Conservation (phyloP, 2,113 vertebrate genomes). For the Atractosteus spatula region DNA sequence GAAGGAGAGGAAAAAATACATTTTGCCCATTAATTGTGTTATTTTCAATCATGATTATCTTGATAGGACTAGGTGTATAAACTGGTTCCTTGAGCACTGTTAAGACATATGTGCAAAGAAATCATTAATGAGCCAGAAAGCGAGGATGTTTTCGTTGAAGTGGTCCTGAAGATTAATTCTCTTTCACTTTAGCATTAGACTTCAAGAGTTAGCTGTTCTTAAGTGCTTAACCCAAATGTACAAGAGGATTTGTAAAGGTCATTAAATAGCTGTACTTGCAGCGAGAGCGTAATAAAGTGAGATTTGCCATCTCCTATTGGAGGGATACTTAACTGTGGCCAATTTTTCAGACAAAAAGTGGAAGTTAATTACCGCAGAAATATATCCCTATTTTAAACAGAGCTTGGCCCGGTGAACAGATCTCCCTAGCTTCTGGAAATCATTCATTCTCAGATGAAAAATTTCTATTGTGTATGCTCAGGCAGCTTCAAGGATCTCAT, state of each 20-base stretch:
- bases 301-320: slow-evolving; percentile 23
- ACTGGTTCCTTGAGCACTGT: slow-evolving; percentile 16
- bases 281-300: slow-evolving; percentile 52
- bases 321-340: not conserved
- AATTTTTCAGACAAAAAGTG: not conserved
- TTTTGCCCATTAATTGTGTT: too few relatives aligned
- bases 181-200: slow-evolving; percentile 50
- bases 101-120: slow-evolving; percentile 17
- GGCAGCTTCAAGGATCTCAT: not conserved
- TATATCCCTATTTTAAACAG: slow-evolving; percentile 4
- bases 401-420: not conserved
- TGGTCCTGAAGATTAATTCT: slow-evolving; percentile 45
- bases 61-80: not conserved
- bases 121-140: slow-evolving; percentile 18
- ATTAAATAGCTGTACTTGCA: slow-evolving; percentile 47
- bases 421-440: too few relatives aligned
- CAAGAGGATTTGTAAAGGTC: slow-evolving; percentile 56
- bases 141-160: slow-evolving; percentile 23
- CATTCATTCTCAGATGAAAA: too few relatives aligned
- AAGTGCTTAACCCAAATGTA: slow-evolving; percentile 56
- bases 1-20: too few relatives aligned
- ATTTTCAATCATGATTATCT: not conserved
- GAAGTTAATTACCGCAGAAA: not conserved
- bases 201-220: slow-evolving; percentile 43
- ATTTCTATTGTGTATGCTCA: too few relatives aligned